Evolutionary conservation across 2,113 vertebrate genomes (phyloP), one percentile per base, ranked within the genome.

Genomic region (Aplodontia rufa): DNA sequence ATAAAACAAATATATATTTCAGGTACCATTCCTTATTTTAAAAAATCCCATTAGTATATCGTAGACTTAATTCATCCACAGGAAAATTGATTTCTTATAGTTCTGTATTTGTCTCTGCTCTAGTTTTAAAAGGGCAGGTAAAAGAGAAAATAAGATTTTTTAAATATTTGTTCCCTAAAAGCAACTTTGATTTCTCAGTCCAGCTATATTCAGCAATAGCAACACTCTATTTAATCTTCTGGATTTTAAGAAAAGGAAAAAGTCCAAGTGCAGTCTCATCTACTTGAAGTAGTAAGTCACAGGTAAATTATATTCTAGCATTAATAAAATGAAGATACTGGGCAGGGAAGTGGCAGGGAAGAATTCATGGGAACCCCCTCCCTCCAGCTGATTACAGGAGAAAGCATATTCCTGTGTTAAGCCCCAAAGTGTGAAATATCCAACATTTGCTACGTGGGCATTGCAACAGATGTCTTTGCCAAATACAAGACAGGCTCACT

Each of bases 401-500:
- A 97, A 98, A 97, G 87, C 37, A 72, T 89, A 47, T 2, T 6
- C 35, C 32, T 84, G 71, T 94, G 79, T 87, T 90, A 75, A 88
- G 78, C 58, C 66, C 93, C 92, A 58, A 91, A 96, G 81, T n/a
- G 85, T 58, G 97, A 97, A 96, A 76, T 22, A 47, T 87, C 93
- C 80, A 97, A 72, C 37, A 69, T 85, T 86, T 53, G 49, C 92
- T 96, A 58, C 1, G 5, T 9, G 92, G 91, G 87, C 87, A 71
- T 51, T 92, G 93, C 26, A 95, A 87, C 55, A 85, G 51, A 45
- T 82, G 64, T 79, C 62, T 97, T 90, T 97, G 96, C 96, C 97
- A 97, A 85, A 96, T 92, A 94, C 37, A 68, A 97, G 96, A 97
- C 95, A 83, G 78, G 58, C 97, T 98, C 86, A 79, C 91, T 96